These are phyloP conservation scores for Poecilia picta DNA, from an alignment of 2,797 vertebrate species.

Conservation along the genomic window DNA sequence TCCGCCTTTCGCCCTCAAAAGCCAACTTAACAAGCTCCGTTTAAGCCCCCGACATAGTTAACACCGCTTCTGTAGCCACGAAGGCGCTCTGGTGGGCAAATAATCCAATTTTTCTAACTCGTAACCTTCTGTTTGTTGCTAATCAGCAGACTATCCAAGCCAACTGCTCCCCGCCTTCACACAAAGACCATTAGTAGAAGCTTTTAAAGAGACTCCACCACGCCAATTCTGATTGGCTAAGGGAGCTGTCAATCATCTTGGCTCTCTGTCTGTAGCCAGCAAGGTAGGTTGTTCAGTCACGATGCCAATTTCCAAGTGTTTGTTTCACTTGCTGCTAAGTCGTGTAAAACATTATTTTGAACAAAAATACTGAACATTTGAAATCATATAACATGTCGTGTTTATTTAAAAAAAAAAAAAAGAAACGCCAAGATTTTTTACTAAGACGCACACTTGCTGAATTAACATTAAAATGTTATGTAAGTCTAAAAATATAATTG, in stretches of 20 bases:
- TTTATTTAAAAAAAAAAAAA: not conserved
- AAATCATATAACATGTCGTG: not conserved
- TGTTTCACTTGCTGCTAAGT: slow-evolving; percentile 60
- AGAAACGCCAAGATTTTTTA: not conserved
- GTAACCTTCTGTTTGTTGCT: slow-evolving; percentile 86
- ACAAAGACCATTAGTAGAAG: slow-evolving; percentile 77
- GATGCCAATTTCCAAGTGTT: slow-evolving; percentile 59
- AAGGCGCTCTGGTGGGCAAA: slow-evolving; percentile 63
- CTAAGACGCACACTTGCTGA: not conserved
- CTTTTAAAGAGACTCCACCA: slow-evolving; percentile 72
- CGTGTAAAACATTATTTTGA: slow-evolving; percentile 56
- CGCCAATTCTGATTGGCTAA: slow-evolving; percentile 70
- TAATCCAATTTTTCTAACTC: slow-evolving; percentile 79
- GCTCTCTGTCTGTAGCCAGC: slow-evolving; percentile 29
- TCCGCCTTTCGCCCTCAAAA: slow-evolving; percentile 36
- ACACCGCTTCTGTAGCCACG: slow-evolving; percentile 22
- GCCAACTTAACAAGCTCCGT: slow-evolving; percentile 33
- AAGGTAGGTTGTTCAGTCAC: slow-evolving; percentile 79
- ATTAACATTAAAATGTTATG: slow-evolving; percentile 14
- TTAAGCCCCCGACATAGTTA: slow-evolving; percentile 41
- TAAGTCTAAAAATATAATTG: slow-evolving; percentile 9
- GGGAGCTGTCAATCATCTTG: slow-evolving; percentile 59
- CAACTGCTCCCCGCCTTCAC: slow-evolving; percentile 72
- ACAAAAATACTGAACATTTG: not conserved
- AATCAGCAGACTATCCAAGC: slow-evolving; percentile 78